Base-by-base conservation (phyloP, 2,113 vertebrate genomes). In the Prinia subflava region DNA sequence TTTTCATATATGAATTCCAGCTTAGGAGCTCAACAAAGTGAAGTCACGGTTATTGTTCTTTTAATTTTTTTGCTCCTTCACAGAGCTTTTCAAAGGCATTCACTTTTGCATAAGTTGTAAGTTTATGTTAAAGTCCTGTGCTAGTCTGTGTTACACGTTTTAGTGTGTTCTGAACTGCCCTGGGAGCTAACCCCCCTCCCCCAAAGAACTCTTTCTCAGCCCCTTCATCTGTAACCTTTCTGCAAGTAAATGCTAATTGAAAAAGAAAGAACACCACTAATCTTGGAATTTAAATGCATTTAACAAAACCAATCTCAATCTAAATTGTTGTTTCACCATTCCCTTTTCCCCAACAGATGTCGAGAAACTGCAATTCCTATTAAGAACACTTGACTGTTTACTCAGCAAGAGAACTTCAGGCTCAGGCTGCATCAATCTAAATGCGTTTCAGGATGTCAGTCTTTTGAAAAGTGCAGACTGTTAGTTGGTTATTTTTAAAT, bases 201-300 rank as follows among this genome's bases (percentile, higher is more conserved):
- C 69, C 94, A 77, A 97, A 94, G 90, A 83, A 94, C 97, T 95
- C 88, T 95, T 96, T 94, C 92, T 91, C 97, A 97, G 96, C 80
- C 97, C 97, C 97, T 98, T 98, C 98, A 98, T 98, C 98, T 98
- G 98, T 98, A 98, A 98, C 98, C 98, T 98, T 98, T 98, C 98
- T 96, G 96, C 98, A 97, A 98, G 98, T 98, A 98, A 98, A 98
- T 97, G 98, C 98, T 98, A 98, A 98, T 98, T 98, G 98, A 98
- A 98, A 98, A 98, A 98, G 98, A 98, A 98, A 98, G 98, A 98
- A 98, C 98, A 98, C 97, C 97, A 98, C 98, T 98, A 98, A 98
- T 98, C 98, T 98, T 98, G 98, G 98, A 98, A 98, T 98, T 98
- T 98, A 98, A 98, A 98, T 98, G 98, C 98, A 98, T 98, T 98